Base-by-base conservation (phyloP, 2,888 invertebrate genomes). In the Aphrophora alni region DNA sequence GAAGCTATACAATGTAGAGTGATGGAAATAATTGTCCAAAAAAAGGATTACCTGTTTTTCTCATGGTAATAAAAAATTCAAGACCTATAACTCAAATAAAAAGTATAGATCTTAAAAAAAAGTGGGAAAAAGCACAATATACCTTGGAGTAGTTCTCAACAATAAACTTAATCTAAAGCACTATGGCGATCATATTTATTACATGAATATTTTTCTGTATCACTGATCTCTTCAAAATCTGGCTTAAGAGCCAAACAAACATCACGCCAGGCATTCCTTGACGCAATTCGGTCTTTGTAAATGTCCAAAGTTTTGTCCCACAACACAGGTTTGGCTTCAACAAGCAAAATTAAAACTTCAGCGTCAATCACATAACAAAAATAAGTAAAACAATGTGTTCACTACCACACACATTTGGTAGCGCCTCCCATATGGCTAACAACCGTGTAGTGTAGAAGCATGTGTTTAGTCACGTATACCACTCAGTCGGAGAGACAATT, bases 251-350 rank as follows among this genome's bases (percentile, higher is more conserved):
- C 25, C 26, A 75, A n/a, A 74, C 77, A 76, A 38, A 79, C 26
- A 80, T 83, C 80, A 44, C 77, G 38, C 82, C 82, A 82, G 25
- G 82, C 82, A 83, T 82, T 82, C 78, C 78, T 83, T 51, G 80
- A 81, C 59, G 83, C 81, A 80, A 82, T 75, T 38, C 82, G 51
- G 81, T 83, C 83, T 80, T 84, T 82, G 73, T 76, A 84, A 21
- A 26, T 59, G 8, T 83, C 78, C 77, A 80, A 70, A 25, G 71
- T 72, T 82, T 80, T 82, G 38, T 84, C 82, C 83, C 82, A 83
- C 75, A 83, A 81, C 77, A 83, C 81, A 51, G 81, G 82, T 81
- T 79, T 83, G 38, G 44, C 73, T 83, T 83, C 79, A 10, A 83
- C 78, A 28, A 81, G 80, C 26, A 77, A 74, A 77, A 81, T 81